Evolutionary conservation across 2,797 vertebrate genomes (phyloP), one percentile per base, ranked within the genome.

Genomic region (Acropternis orthonyx): DNA sequence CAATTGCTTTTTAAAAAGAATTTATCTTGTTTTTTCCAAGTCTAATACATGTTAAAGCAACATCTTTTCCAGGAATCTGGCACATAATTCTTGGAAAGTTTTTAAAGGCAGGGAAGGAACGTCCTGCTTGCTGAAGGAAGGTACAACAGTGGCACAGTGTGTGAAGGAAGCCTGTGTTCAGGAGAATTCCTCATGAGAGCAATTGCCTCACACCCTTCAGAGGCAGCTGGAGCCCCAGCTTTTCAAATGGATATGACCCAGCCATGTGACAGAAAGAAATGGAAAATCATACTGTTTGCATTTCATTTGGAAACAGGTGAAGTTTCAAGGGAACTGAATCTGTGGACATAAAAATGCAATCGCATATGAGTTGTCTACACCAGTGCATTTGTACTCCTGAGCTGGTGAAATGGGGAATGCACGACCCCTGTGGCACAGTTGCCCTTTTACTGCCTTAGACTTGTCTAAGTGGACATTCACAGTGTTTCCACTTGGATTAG

Each of bases 71-170:
- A 82, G 36, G 62, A 83, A 79, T 63, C 43, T 37, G 36, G n/a
- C 39, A 51, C 7, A 3, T 79, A 52, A 48, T 67, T 76, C 32
- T 30, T 62, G 15, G 27, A 39, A 92, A 72, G 49, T 10, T 92
- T 88, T 82, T 63, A 32, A 85, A 79, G 44, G 30, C 26, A 22
- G 14, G 34, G 21, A 9, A 56, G 26, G 46, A 78, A 17, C 14
- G 12, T 74, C 9, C 20, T 49, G 28, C 81, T 69, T 15, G 12
- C 22, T 65, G n/a, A 39, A 0, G 6, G 15, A 51, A 68, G 44
- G 36, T 54, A 30, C 27, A 0, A 0, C 80, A 39, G 51, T 62
- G 18, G 15, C 37, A 58, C 13, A 6, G 3, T 0, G 2, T 27
- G 10, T 63, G 68, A 61, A 85, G 19, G 39, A 88, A 80, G 68